Evolutionary conservation across 2,113 vertebrate genomes (phyloP), one percentile per base, ranked within the genome.

Genomic region (Hippoglossus stenolepis): DNA sequence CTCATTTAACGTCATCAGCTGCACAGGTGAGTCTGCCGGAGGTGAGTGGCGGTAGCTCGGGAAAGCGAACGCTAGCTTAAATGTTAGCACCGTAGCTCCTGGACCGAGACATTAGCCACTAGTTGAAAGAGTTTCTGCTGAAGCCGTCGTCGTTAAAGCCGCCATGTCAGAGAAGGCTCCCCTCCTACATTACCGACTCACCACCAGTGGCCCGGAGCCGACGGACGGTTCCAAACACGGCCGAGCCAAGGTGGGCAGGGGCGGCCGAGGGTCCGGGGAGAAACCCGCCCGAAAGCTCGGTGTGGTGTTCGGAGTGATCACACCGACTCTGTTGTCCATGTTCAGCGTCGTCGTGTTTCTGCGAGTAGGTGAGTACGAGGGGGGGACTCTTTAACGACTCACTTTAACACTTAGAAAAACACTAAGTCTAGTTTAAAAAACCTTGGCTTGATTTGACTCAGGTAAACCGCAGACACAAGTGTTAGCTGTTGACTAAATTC

Each of bases 271-370:
- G n/a, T 1, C 64, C 62, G 10, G 20, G 15, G 59, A 14, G 63
- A 79, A 84, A 72, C 75, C 45, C 79, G 1, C 13, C n/a, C 71
- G 56, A 8, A 95, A 96, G 64, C 95, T 97, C 24, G 94, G 94
- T 64, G 95, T 95, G 3, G 90, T 96, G 89, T 92, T 96, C 68
- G 96, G 96, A 31, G 96, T 97, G 21, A 94, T 97, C 61, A 93
- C 96, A 12, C 96, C 96, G 26, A 97, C 96, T 2, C 75, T 97
- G 53, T 92, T 97, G 73, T 96, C 96, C 38, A 97, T 97, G 96
- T 96, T 97, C 84, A 96, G 95, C 80, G 96, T 96, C 54, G 96
- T 97, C 38, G 90, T 96, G 28, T 97, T 97, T 72, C 89, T 97
- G 60, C 87, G 96, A 54, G 92, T 97, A 35, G 96, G 96, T 96